Evolutionary conservation across 1,140 invertebrate genomes (phyloP).

Genomic region (Penaeus chinensis): DNA sequence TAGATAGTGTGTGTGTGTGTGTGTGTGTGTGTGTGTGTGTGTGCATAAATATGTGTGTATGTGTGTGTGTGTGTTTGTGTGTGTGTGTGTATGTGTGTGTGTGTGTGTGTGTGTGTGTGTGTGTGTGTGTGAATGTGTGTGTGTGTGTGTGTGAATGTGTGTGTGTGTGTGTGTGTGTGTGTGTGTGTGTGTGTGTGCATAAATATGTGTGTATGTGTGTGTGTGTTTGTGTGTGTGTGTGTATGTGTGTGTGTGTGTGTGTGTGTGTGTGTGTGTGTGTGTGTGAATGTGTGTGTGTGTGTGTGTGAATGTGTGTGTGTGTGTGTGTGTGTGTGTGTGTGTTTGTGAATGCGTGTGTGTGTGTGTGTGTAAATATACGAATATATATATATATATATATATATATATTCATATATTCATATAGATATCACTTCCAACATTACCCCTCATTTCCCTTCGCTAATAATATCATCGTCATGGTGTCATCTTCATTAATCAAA

Average conservation of each 20-base stretch:
- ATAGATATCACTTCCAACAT: too few relatives aligned
- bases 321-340: slow-evolving; percentile 2
- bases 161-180: neutral
- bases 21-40: slow-evolving; percentile 6
- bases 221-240: slow-evolving; percentile 1
- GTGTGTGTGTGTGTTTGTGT: neutral
- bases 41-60: slow-evolving; percentile 8
- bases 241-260: neutral
- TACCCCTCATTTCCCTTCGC: too few relatives aligned
- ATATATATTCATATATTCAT: too few relatives aligned
- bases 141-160: slow-evolving; percentile 24
- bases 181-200: slow-evolving; percentile 3
- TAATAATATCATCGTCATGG: too few relatives aligned
- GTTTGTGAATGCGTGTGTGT: slow-evolving; percentile 17
- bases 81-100: neutral
- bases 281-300: neutral
- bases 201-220: slow-evolving; percentile 3
- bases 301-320: slow-evolving; percentile 12
- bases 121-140: slow-evolving; percentile 1
- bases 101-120: slow-evolving; percentile 1
- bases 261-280: neutral
- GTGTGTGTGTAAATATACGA: neutral
- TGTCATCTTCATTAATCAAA: too few relatives aligned
- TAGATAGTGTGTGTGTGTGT: neutral
- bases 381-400: too few relatives aligned